These are phyloP conservation scores for Graptemys geographica DNA, from an alignment of 2,797 vertebrate species.

Conservation along the genomic window DNA sequence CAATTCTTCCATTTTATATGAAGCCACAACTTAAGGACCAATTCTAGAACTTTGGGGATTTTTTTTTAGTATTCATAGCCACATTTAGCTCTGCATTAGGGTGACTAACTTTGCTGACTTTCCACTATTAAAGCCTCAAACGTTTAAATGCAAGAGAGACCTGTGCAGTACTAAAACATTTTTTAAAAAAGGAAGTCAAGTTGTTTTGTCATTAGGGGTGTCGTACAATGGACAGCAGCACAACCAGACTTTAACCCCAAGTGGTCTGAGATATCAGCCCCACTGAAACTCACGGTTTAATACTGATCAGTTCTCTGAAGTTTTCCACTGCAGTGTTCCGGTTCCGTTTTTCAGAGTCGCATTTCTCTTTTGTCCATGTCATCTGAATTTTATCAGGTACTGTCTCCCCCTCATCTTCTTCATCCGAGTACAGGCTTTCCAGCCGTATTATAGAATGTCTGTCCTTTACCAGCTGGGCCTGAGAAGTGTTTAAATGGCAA, in stretches of 20 bases:
- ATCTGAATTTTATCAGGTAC: constrained; percentile 93
- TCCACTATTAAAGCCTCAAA: neutral
- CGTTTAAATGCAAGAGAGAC: neutral
- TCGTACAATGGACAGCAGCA: neutral
- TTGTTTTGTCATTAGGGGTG: neutral
- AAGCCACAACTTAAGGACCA: neutral
- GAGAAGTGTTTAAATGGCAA: neutral
- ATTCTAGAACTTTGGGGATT: neutral
- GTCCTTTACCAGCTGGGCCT: constrained; percentile 98
- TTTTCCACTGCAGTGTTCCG: constrained; percentile 88
- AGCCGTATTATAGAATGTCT: constrained; percentile 94
- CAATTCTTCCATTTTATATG: neutral
- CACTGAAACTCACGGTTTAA: constrained; percentile 92
- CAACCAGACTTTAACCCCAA: neutral
- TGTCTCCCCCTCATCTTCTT: constrained; percentile 90
- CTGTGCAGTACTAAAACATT: neutral
- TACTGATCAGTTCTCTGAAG: constrained; percentile 95
- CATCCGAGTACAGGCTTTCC: constrained; percentile 94
- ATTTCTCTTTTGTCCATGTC: constrained; percentile 96
- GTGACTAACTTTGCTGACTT: neutral
- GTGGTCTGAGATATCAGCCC: neutral
- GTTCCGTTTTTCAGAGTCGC: constrained; percentile 88
- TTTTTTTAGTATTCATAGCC: neutral
- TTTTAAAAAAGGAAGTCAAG: neutral
- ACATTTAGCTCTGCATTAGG: neutral